Evolutionary conservation across 2,113 vertebrate species (phyloP).

Genomic region (Aspiorhynchus laticeps): DNA sequence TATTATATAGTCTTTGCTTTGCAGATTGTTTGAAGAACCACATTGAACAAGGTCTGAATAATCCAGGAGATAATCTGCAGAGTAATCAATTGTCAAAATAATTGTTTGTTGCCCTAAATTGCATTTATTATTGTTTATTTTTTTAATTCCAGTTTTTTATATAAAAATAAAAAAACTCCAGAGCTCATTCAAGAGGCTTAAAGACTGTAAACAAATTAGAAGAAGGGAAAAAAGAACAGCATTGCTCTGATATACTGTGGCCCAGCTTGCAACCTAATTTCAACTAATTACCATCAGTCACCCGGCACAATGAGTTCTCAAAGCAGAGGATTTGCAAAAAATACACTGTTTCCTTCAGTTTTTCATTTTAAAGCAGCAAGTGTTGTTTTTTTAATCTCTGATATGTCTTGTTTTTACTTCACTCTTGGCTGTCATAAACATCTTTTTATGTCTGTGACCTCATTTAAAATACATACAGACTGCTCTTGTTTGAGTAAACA

Average conservation of each 20-base stretch:
- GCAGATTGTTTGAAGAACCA: background rate
- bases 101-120: background rate
- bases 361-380: constrained; percentile 42
- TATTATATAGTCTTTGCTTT: background rate
- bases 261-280: constrained; percentile 52
- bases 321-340: constrained; percentile 26
- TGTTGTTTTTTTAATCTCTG: constrained; percentile 19
- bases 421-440: constrained; percentile 9
- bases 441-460: constrained; percentile 13
- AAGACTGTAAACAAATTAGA: constrained; percentile 50
- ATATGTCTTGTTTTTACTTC: constrained; percentile 35
- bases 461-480: constrained; percentile 24
- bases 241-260: constrained; percentile 36
- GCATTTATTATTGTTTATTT: background rate
- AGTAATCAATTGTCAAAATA: background rate
- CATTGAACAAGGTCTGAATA: background rate
- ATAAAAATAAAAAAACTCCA: constrained; percentile 39
- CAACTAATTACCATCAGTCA: constrained; percentile 55
- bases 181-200: constrained; percentile 30
- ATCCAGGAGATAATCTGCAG: background rate
- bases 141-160: constrained; percentile 27
- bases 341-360: background rate
- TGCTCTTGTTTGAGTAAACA: constrained; percentile 16
- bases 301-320: constrained; percentile 37
- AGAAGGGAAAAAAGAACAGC: constrained; percentile 17